Base-by-base conservation (phyloP, 1,140 invertebrate genomes). In the Tribolium castaneum region DNA sequence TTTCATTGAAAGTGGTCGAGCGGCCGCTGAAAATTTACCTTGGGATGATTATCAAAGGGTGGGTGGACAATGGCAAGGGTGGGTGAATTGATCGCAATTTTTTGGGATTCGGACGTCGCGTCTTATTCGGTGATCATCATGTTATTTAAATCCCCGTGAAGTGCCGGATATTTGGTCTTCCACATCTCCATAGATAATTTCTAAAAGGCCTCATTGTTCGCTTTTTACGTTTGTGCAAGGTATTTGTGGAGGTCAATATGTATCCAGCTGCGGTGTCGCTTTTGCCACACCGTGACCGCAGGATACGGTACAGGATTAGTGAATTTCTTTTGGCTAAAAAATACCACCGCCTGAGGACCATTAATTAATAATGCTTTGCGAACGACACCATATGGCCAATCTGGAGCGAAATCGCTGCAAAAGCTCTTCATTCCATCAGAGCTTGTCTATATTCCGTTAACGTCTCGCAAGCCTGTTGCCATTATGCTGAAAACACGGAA, bases 221-320 rank as follows among this genome's bases (percentile, higher is more conserved):
- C 49, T 52, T 73, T 73, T 73, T 73, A 52, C 71, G 22, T 73
- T 54, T 73, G 49, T 50, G 9, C 35, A 70, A 70, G 34, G 66
- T 70, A 14, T 76, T 75, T 54, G 52, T 16, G 56, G 66, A 77
- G 76, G 76, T 77, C 76, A 77, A 77, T 77, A 77, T 77, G 76
- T 77, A 77, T 71, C 76, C 76, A 77, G 76, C 76, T 77, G 76
- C 49, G 50, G 12, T 62, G 50, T 52, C 51, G 75, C 7, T 45
- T 70, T 66, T 70, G 39, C 13, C 45, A 34, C 25, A 56, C 16
- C 76, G 76, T 77, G 76, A 77, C 50, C 76, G 50, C 12, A 72
- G 70, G 76, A 59, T 77, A 70, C 51, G 49, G 9, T n/a, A 10
- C 45, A 14, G 76, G 76, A 77, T 77, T 77, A 77, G 70, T 51